These are phyloP conservation scores for Saxidomus purpurata DNA, from an alignment of 1,140 invertebrate genomes.

Conservation along the genomic window DNA sequence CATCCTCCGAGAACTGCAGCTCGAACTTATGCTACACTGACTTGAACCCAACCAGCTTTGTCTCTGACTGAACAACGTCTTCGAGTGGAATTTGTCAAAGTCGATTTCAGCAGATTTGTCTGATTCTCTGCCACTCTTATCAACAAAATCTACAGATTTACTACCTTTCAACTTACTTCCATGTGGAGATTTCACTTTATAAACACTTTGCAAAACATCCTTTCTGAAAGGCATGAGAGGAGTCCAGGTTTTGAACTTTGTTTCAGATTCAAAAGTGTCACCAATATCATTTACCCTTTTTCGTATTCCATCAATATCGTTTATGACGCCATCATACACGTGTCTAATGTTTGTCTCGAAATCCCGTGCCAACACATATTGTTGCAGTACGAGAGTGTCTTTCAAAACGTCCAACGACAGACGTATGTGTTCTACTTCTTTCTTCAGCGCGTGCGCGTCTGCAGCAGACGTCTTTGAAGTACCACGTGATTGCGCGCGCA, in stretches of 20 bases:
- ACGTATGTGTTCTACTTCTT: slow-evolving; percentile 42
- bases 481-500: not conserved
- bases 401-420: slow-evolving; percentile 18
- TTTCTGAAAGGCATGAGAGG: slow-evolving; percentile 40
- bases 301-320: slow-evolving; percentile 50
- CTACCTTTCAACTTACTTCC: slow-evolving; percentile 37
- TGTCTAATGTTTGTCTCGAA: slow-evolving; percentile 41
- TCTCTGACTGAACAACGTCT: slow-evolving; percentile 14
- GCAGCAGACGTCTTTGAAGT: not conserved
- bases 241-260: slow-evolving; percentile 49
- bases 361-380: slow-evolving; percentile 49
- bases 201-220: slow-evolving; percentile 2
- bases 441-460: not conserved
- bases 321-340: slow-evolving; percentile 62
- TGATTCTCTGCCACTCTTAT: slow-evolving; percentile 8
- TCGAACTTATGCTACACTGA: slow-evolving; percentile 30
- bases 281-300: slow-evolving; percentile 36
- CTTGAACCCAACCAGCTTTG: slow-evolving; percentile 32
- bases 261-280: slow-evolving; percentile 6
- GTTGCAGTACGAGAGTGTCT: slow-evolving; percentile 21
- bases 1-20: not conserved
- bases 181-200: not conserved
- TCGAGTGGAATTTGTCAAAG: slow-evolving; percentile 4
- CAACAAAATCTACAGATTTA: slow-evolving; percentile 63
- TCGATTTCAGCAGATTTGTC: not conserved